Evolutionary conservation across 2,113 vertebrate genomes (phyloP).

Genomic region (Choloepus hoffmanni): DNA sequence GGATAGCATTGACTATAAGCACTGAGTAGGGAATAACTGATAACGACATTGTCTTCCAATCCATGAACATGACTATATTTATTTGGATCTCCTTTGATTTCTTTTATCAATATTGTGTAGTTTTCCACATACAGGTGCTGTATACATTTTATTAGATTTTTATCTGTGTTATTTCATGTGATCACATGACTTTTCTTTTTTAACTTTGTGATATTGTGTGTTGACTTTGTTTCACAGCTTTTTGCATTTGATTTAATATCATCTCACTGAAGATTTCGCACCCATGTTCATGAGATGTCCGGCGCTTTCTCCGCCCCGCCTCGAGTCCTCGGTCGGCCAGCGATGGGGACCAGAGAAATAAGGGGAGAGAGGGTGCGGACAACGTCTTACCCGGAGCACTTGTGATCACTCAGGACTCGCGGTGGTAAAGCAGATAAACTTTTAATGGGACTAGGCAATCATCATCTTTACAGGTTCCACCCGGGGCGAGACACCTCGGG

Average conservation of each 20-base stretch:
- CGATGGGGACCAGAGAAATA: no score
- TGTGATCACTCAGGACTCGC: no score
- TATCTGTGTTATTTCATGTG: background rate
- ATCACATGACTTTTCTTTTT: background rate
- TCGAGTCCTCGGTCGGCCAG: no score
- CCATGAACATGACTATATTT: background rate
- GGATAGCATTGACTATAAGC: no score
- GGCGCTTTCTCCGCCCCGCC: no score
- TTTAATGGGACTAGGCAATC: no score
- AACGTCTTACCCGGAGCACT: no score
- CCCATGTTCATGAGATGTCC: background rate
- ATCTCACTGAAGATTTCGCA: background rate
- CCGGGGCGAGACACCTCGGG: no score
- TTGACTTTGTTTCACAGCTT: background rate
- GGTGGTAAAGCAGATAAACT: no score
- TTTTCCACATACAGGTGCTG: background rate
- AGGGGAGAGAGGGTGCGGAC: no score
- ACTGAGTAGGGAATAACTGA: background rate
- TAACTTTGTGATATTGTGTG: background rate
- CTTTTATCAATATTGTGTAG: background rate
- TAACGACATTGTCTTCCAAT: background rate
- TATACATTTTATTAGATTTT: background rate
- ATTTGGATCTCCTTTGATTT: background rate
- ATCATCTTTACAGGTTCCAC: no score
- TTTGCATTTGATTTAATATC: background rate